Percentiles rank a stretch among this genome's conserved stretches.
phyloP scores from a whole-genome alignment of 2,797 vertebrate species.

The Helicolenus hilgendorfi region DNA sequence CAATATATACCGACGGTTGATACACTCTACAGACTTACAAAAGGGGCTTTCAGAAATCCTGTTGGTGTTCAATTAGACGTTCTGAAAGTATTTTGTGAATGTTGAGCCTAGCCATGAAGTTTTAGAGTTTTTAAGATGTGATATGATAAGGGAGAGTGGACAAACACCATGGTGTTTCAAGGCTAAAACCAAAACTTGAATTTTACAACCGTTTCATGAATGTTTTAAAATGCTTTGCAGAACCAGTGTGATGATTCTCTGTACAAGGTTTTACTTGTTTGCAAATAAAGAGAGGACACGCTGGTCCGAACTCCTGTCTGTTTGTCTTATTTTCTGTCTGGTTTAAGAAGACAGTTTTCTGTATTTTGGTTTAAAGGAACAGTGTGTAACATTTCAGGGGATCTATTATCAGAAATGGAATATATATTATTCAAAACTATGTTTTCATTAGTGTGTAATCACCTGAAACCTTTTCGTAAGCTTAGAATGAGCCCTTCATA shows the following conservation, averaged over 20 bases:
- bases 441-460: too few relatives aligned
- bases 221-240: slow-evolving; percentile 67
- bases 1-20: not conserved
- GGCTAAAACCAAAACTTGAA: slow-evolving; percentile 83
- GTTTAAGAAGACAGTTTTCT: not conserved
- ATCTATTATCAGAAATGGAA: too few relatives aligned
- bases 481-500: too few relatives aligned
- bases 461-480: too few relatives aligned
- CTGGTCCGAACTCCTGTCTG: not conserved
- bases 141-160: not conserved
- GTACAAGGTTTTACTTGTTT: slow-evolving; percentile 77
- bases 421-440: too few relatives aligned
- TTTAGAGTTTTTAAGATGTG: slow-evolving; percentile 34
- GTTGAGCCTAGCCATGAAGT: slow-evolving; percentile 18
- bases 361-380: not conserved
- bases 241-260: slow-evolving; percentile 58
- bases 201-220: slow-evolving; percentile 73
- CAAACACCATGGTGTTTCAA: slow-evolving; percentile 12
- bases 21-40: not conserved
- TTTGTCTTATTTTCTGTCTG: not conserved
- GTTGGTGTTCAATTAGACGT: slow-evolving; percentile 13
- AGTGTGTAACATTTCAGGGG: too few relatives aligned
- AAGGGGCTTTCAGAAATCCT: slow-evolving; percentile 17
- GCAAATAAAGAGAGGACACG: slow-evolving; percentile 75
- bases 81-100: slow-evolving; percentile 51